phyloP scores from a whole-genome alignment of 2,888 invertebrate genomes.

The Campaea margaritaria region DNA sequence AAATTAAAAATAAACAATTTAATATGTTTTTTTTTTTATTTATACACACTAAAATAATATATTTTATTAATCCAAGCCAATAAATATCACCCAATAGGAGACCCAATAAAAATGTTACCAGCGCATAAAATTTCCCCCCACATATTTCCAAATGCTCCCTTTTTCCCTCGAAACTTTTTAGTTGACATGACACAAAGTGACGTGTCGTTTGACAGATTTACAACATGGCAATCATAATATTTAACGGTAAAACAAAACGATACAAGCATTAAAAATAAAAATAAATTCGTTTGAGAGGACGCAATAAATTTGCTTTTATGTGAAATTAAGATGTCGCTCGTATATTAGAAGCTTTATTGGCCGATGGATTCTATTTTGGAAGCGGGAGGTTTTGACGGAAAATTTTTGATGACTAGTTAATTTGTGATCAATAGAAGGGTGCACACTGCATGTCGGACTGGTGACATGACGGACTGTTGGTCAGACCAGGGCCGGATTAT shows the following conservation, averaged over 20 bases:
- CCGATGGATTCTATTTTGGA: constrained; percentile 50
- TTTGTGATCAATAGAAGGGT: no score
- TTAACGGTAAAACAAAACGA: constrained; percentile 73
- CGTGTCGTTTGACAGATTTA: constrained; percentile 72
- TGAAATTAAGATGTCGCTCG: constrained; percentile 78
- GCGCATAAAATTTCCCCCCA: constrained; percentile 22
- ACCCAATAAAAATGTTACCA: constrained; percentile 31
- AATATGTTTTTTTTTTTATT: no score
- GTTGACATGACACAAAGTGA: constrained; percentile 36
- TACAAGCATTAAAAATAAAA: constrained; percentile 63
- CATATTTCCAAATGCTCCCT: background rate
- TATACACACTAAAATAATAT: background rate
- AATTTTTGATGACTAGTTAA: constrained; percentile 14
- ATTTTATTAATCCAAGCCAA: constrained; percentile 17
- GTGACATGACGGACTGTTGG: no score
- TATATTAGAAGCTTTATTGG: constrained; percentile 74
- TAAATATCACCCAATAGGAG: constrained; percentile 31
- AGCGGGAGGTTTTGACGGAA: constrained; percentile 14
- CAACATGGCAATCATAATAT: constrained; percentile 71
- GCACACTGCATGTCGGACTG: no score
- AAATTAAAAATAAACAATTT: no score
- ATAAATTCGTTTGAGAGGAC: constrained; percentile 65
- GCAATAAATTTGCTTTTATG: constrained; percentile 77
- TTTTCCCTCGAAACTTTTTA: constrained; percentile 8
- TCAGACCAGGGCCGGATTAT: no score